Conservation (phyloP, 2,888 invertebrate species). For the Campoplex capitator region DNA sequence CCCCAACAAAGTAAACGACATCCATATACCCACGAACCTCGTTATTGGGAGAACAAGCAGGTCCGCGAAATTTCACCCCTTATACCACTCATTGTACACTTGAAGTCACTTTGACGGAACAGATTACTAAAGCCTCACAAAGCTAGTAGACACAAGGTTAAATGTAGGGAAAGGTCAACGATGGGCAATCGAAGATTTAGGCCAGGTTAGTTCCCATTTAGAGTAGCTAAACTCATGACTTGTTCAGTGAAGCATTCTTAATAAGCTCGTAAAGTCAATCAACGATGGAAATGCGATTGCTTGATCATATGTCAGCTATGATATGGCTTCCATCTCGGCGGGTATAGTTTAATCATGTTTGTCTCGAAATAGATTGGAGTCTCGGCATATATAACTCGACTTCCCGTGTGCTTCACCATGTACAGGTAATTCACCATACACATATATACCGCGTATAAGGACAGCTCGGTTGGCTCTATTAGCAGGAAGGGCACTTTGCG, state of each 20-base stretch:
- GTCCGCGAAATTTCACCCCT: not conserved
- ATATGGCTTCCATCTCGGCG: not conserved
- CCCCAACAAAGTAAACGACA: not conserved
- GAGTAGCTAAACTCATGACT: not conserved
- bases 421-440: slow-evolving; percentile 35
- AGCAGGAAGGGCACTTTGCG: slow-evolving; percentile 70
- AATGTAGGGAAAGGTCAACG: not conserved
- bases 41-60: not conserved
- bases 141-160: not conserved
- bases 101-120: not conserved
- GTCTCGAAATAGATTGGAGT: slow-evolving; percentile 58
- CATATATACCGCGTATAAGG: slow-evolving; percentile 35
- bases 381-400: slow-evolving; percentile 43
- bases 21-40: not conserved
- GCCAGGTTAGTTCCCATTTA: not conserved
- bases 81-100: not conserved
- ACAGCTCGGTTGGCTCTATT: slow-evolving; percentile 65
- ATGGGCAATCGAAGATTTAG: not conserved
- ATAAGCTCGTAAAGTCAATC: slow-evolving; percentile 32
- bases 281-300: slow-evolving; percentile 52
- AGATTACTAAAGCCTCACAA: not conserved
- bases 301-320: slow-evolving; percentile 34
- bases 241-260: not conserved
- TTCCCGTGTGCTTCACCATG: slow-evolving; percentile 35
- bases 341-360: slow-evolving; percentile 63